Conservation (phyloP, 1,140 invertebrate species). For the Harlomillsia oculata region DNA sequence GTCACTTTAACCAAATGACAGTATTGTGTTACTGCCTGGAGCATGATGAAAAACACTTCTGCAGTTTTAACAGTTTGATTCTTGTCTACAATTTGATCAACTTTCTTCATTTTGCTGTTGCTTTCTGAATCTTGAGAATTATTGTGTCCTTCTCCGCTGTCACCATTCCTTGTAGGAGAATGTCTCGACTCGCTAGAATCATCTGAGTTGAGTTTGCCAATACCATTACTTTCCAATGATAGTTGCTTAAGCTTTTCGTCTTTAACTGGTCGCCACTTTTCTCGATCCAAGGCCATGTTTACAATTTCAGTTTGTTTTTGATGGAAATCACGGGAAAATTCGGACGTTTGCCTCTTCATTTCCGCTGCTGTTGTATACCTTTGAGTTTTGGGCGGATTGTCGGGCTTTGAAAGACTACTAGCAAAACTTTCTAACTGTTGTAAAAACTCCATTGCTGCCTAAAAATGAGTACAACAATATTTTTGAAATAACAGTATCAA, state of each 20-base stretch:
- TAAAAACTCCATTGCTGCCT: constrained; percentile 24
- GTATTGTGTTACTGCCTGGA: constrained; percentile 68
- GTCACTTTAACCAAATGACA: constrained; percentile 84
- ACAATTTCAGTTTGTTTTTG: constrained; percentile 29
- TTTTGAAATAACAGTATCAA: neutral
- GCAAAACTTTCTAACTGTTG: constrained; percentile 28
- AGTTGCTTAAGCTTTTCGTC: constrained; percentile 19
- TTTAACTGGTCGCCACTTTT: constrained; percentile 28
- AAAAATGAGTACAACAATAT: neutral
- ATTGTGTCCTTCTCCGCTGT: neutral
- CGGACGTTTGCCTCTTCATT: constrained; percentile 33
- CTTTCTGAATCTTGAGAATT: neutral
- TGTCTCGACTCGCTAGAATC: neutral
- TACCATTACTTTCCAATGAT: neutral
- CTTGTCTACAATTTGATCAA: too few relatives aligned
- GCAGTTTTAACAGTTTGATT: constrained; percentile 56
- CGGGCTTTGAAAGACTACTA: constrained; percentile 8
- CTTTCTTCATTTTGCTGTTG: neutral
- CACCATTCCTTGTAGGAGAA: neutral
- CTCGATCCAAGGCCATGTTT: constrained; percentile 28
- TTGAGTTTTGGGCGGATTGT: constrained; percentile 4
- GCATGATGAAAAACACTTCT: constrained; percentile 48
- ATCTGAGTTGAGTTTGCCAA: neutral
- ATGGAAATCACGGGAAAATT: constrained; percentile 30
- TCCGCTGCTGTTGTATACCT: constrained; percentile 22